Percentiles rank a stretch among this genome's conserved stretches.
phyloP scores from a whole-genome alignment of 2,888 invertebrate species.

The Aphelenchoides bicaudatus region DNA sequence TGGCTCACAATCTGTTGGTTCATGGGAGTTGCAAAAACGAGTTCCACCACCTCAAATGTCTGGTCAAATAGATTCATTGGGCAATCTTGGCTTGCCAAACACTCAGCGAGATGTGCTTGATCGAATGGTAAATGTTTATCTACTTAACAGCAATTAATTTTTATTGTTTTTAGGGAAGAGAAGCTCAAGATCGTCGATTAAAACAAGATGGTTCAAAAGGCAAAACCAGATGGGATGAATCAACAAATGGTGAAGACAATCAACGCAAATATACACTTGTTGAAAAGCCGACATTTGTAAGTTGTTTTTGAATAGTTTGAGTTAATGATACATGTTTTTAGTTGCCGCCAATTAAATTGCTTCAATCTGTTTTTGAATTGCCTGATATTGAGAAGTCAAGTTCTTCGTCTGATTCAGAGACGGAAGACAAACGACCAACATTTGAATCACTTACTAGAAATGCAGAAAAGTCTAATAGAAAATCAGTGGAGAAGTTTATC shows the following conservation, averaged over 20 bases:
- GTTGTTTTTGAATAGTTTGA: background rate
- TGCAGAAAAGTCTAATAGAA: conserved; percentile 9
- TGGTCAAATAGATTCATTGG: background rate
- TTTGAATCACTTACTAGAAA: background rate
- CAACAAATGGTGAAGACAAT: background rate
- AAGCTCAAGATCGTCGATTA: background rate
- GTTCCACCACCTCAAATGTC: background rate
- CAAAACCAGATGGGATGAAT: background rate
- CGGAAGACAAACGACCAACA: conserved; percentile 12
- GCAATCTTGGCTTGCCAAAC: conserved; percentile 17
- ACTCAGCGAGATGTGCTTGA: conserved; percentile 20
- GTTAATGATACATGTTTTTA: background rate
- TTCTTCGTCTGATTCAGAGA: conserved; percentile 5
- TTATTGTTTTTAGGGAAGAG: conserved; percentile 2
- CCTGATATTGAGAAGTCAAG: background rate
- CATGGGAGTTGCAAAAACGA: conserved; percentile 27
- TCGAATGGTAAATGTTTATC: background rate
- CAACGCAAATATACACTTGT: background rate
- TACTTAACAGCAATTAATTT: background rate
- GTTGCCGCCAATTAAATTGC: conserved; percentile 23
- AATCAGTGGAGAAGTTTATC: conserved; percentile 27
- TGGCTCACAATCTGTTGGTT: conserved; percentile 32
- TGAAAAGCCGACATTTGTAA: conserved; percentile 14
- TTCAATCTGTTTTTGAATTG: conserved; percentile 24
- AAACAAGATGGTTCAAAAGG: background rate